phyloP scores from a whole-genome alignment of 1,140 invertebrate species.

The Drosophila pandora region DNA sequence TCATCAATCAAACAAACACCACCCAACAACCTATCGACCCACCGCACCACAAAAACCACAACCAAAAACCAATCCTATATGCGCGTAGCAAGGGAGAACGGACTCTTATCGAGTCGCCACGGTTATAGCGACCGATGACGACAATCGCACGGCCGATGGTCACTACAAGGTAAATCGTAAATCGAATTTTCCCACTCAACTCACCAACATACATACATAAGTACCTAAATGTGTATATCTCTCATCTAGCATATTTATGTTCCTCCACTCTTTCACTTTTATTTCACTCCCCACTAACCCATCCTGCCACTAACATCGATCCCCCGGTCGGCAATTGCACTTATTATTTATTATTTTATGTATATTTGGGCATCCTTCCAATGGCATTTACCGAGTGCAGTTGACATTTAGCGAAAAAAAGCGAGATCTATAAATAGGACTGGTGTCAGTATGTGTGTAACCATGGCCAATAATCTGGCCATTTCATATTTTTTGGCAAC shows the following conservation, averaged over 20 bases:
- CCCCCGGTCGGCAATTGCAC: slow-evolving; percentile 37
- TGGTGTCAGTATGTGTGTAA: slow-evolving; percentile 18
- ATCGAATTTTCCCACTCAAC: slow-evolving; percentile 48
- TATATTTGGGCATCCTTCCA: slow-evolving; percentile 66
- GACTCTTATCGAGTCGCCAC: slow-evolving; percentile 97
- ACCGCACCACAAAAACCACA: slow-evolving; percentile 3
- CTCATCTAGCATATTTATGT: slow-evolving; percentile 41
- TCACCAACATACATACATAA: slow-evolving; percentile 15
- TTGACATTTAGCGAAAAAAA: slow-evolving; percentile 57
- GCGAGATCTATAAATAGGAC: slow-evolving; percentile 54
- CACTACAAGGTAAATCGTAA: slow-evolving; percentile 94
- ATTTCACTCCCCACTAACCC: slow-evolving; percentile 15
- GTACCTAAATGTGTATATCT: neutral
- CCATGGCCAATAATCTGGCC: slow-evolving; percentile 45
- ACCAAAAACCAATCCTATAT: slow-evolving; percentile 20
- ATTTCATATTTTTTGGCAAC: slow-evolving; percentile 13
- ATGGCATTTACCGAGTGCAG: slow-evolving; percentile 47
- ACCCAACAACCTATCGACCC: slow-evolving; percentile 34
- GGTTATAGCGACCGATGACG: slow-evolving; percentile 93
- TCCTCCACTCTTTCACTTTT: neutral
- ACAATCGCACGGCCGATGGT: slow-evolving; percentile 96
- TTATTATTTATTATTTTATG: slow-evolving; percentile 54
- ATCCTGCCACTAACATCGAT: slow-evolving; percentile 28
- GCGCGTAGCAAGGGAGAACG: slow-evolving; percentile 92
- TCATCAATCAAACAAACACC: slow-evolving; percentile 70